Evolutionary conservation across 2,113 vertebrate genomes (phyloP).

Genomic region (Platysternon megacephalum): DNA sequence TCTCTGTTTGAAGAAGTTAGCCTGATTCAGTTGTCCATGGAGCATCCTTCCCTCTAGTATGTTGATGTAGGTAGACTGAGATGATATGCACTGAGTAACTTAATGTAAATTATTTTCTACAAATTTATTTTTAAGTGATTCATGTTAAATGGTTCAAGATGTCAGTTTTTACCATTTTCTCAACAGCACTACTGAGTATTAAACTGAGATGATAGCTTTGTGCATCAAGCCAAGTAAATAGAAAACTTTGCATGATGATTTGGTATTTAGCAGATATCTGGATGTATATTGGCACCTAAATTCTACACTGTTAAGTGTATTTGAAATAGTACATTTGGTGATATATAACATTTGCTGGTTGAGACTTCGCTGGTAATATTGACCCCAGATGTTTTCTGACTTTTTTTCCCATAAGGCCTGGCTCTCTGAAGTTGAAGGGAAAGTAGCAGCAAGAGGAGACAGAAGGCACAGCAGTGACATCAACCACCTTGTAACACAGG

Average conservation of each 20-base stretch:
- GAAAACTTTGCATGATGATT: rapidly evolving
- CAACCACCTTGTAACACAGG: slow-evolving; percentile 95
- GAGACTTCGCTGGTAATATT: slow-evolving; percentile 3
- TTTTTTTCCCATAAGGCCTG: slow-evolving; percentile 82
- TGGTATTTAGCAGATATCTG: background rate
- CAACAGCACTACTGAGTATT: background rate
- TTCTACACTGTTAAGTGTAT: background rate
- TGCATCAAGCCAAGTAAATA: background rate
- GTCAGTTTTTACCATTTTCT: background rate
- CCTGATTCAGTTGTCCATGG: background rate
- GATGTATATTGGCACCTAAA: background rate
- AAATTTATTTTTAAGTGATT: background rate
- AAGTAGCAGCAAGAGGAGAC: slow-evolving; percentile 91
- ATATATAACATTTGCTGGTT: background rate
- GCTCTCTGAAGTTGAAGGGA: slow-evolving; percentile 97
- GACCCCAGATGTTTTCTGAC: background rate
- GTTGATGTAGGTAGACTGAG: background rate
- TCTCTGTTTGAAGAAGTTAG: background rate
- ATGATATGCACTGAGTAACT: background rate
- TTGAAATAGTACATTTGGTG: background rate
- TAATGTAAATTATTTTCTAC: background rate
- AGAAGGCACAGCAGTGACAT: slow-evolving; percentile 93
- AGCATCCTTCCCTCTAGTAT: background rate
- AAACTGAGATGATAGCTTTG: background rate
- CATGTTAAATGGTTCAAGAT: background rate